These are phyloP conservation scores for Megaceryle alcyon DNA, from an alignment of 2,797 vertebrate genomes.

Conservation along the genomic window DNA sequence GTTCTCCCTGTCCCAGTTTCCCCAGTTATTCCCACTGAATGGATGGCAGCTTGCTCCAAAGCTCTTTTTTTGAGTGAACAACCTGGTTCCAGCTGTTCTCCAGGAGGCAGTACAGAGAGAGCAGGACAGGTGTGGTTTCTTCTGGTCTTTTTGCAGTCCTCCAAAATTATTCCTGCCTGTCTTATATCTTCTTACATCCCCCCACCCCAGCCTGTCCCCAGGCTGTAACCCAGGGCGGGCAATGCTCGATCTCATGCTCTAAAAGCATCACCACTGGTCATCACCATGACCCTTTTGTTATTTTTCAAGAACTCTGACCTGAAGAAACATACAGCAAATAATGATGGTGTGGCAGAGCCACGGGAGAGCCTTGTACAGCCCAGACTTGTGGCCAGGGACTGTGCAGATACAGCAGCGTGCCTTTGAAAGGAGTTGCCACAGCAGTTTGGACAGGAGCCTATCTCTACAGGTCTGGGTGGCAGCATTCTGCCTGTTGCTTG, in stretches of 20 bases:
- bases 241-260: background rate
- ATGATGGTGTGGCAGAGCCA: background rate
- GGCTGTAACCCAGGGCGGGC: background rate
- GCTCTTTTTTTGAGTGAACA: background rate
- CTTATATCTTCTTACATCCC: background rate
- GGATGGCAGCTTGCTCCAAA: background rate
- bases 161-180: background rate
- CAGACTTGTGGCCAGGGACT: background rate
- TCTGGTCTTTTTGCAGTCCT: background rate
- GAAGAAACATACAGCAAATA: background rate
- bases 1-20: background rate
- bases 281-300: fast-evolving
- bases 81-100: fast-evolving
- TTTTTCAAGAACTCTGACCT: background rate
- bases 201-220: too few species aligned
- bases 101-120: background rate
- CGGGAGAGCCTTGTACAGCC: background rate
- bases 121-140: background rate
- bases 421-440: background rate
- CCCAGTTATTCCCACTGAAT: background rate
- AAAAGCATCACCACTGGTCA: background rate
- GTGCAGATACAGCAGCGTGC: background rate
- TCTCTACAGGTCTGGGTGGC: background rate
- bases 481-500: background rate
- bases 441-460: background rate